Base-by-base conservation (phyloP, 2,113 vertebrate genomes). In the Amphiprion ocellaris region DNA sequence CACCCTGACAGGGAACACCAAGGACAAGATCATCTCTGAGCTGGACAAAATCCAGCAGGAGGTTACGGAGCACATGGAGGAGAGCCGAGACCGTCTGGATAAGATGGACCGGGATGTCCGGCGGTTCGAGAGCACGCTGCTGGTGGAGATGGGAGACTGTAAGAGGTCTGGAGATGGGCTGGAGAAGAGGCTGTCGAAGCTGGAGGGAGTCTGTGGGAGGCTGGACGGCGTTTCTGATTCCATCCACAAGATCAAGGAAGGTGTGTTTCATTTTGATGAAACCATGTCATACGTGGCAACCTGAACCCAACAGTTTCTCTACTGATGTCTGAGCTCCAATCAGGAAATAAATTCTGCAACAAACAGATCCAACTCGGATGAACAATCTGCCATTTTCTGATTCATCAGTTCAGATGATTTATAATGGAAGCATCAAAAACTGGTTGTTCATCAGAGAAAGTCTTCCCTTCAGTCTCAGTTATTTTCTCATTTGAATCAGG, bases 11-110 rank as follows among this genome's bases (percentile, higher is more conserved):
- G 92, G 91, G 84, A 93, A 95, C 75, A 94, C 97, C 41, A 97
- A 96, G 68, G 96, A 98, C 78, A 96, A 96, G 70, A 95, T 98
- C 59, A 97, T 97, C 82, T 95, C 96, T 0, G 97, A 98, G 94
- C 95, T 99, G 52, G 97, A 98, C 89, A 95, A 95, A 46, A 95
- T 97, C 11, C 96, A 98, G 81, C 95, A 96, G 14, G 96, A 97
- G 47, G 84, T 96, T 56, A 95, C 93, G 0, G 96, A 95, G 39
- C 96, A 96, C 2, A 74, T 92, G 0, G 95, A 96, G 0, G 96
- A 97, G 65, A 96, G 94, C 71, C 94, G 93, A 8, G 91, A 94
- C 44, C 94, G 93, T 7, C 92, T 97, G 76, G 95, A 96, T 5
- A 75, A 72, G 16, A 69, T 96, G 72, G 93, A 86, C 0, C 77